These are phyloP conservation scores for Bolinopsis microptera DNA, from an alignment of 37 sponge, comb jelly and placozoan genomes.

Conservation along the genomic window DNA sequence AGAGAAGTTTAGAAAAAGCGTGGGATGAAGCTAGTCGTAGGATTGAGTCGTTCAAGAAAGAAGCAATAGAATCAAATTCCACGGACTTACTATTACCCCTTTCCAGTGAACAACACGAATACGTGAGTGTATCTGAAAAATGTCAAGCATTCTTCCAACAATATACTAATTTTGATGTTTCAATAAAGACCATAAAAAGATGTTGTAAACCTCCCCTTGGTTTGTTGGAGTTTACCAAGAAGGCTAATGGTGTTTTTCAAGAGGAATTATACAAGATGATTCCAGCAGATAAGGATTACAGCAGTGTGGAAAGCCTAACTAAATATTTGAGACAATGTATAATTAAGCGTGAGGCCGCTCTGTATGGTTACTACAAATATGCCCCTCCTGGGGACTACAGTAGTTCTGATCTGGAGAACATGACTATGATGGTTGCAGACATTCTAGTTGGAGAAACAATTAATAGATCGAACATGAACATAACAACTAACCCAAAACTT, in stretches of 20 bases:
- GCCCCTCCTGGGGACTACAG: too few relatives aligned
- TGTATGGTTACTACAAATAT: too few relatives aligned
- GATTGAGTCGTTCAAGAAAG: background rate
- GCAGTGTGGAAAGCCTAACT: too few relatives aligned
- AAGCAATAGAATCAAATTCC: background rate
- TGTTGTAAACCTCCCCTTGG: background rate
- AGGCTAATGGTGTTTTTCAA: background rate
- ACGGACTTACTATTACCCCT: background rate
- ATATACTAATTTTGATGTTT: background rate
- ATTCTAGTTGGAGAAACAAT: background rate
- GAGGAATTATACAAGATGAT: constrained; percentile 54
- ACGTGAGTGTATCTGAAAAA: background rate
- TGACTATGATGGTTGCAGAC: constrained; percentile 1
- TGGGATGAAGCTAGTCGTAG: background rate
- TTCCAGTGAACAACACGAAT: background rate
- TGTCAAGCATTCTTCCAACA: background rate
- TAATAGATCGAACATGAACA: background rate
- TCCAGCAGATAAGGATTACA: too few relatives aligned
- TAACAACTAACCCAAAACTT: background rate
- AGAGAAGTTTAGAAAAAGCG: constrained; percentile 70
- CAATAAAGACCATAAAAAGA: background rate
- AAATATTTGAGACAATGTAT: too few relatives aligned
- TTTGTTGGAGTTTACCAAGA: background rate
- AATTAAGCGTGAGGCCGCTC: too few relatives aligned
- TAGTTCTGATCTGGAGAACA: too few relatives aligned